Percentiles rank a stretch among this genome's conserved stretches.
Evolutionary conservation across 2,113 vertebrate species (phyloP).

Genomic region (Gymnocephalus cernua): DNA sequence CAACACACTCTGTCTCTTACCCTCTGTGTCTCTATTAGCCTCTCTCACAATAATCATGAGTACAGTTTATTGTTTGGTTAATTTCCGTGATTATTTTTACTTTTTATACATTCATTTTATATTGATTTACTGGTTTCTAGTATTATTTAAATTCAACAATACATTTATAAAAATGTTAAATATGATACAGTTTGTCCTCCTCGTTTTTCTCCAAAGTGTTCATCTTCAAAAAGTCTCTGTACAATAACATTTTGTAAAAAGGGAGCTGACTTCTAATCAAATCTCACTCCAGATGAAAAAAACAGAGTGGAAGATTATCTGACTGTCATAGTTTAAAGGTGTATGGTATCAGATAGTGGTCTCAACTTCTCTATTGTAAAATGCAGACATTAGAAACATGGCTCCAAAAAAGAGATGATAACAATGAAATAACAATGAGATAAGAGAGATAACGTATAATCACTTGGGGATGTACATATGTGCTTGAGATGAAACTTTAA

Average conservation of each 20-base stretch:
- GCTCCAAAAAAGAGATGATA: background rate
- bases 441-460: background rate
- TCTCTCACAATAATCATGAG: background rate
- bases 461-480: background rate
- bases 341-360: background rate
- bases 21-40: slow-evolving; percentile 7
- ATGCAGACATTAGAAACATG: background rate
- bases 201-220: background rate
- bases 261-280: background rate
- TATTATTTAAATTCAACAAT: too few species aligned
- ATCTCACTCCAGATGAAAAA: background rate
- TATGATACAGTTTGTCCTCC: background rate
- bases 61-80: background rate
- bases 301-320: background rate
- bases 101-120: background rate
- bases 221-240: background rate
- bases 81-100: background rate
- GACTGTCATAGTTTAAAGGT: background rate
- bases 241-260: background rate
- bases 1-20: slow-evolving; percentile 33
- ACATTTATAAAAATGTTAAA: background rate
- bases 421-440: background rate
- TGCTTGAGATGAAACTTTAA: background rate
- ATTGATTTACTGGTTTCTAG: background rate
- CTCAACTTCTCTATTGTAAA: background rate